Evolutionary conservation across 2,888 invertebrate species (phyloP), one percentile per base, ranked within the genome.

Genomic region (Congeria kusceri): DNA sequence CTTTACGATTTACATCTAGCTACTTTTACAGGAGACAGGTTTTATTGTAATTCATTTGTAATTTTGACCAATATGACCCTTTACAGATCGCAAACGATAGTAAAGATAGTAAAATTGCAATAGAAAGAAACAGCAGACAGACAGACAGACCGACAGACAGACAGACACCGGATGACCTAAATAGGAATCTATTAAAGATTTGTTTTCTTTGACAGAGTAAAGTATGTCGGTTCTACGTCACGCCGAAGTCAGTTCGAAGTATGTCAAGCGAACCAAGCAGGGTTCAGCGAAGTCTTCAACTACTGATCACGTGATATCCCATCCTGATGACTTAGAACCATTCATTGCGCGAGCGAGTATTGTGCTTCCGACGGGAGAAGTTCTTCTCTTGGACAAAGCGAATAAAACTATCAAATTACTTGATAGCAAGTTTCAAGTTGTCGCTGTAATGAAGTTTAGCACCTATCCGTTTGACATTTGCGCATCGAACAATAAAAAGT

Each of bases 401-500:
- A 80, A 80, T 27, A 80, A 77, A 59, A 49, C 68, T 39, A 73
- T 77, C 25, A 80, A 80, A 57, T 27, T 76, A 7, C 7, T 72
- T 3, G 73, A 80, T 27, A 29, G 20, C 25, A 32, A 59, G 44
- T 80, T 73, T 29, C 65, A 69, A n/a, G 64, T 63, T 25, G 9
- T 69, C 0, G 44, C 71, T 4, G 61, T 65, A 15, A 32, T 80
- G 32, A 61, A 76, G 53, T 67, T 80, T 9, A 32, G 20, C 18
- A 69, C 73, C 9, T 80, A 65, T 32, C 80, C 80, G 15, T 80
- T 80, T 66, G 76, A 80, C 39, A 46, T 76, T 18, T 80, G 80
- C 56, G 11, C 63, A n/a, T 75, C 80, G 11, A 80, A 77, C 57
- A 64, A 56, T 28, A 69, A 39, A n/a, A 49, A 44, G 32, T 61